phyloP scores from a whole-genome alignment of 2,888 invertebrate species.

The Koerneria pararmatus region DNA sequence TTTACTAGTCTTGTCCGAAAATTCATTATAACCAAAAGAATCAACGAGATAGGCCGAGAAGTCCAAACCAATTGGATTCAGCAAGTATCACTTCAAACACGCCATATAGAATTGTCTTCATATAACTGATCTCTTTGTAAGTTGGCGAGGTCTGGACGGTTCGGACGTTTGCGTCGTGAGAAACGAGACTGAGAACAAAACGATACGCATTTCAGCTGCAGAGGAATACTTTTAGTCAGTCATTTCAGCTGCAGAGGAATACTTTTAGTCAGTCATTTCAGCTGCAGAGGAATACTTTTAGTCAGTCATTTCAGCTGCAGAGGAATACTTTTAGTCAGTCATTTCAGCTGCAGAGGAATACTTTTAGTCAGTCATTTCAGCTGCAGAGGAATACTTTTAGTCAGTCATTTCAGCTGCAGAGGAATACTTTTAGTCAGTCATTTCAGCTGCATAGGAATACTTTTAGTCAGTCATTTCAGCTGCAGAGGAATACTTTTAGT shows the following conservation, averaged over 20 bases:
- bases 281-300: constrained; percentile 17
- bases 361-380: constrained; percentile 19
- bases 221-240: constrained; percentile 57
- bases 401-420: too few relatives aligned
- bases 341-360: too few relatives aligned
- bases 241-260: background rate
- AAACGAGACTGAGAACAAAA: background rate
- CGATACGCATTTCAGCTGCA: constrained; percentile 50
- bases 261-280: too few relatives aligned
- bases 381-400: constrained; percentile 17
- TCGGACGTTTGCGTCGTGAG: constrained; percentile 6
- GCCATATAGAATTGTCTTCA: too few relatives aligned
- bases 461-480: constrained; percentile 43
- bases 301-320: too few relatives aligned
- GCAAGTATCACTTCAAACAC: too few relatives aligned
- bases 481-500: constrained; percentile 34
- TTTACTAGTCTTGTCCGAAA: too few relatives aligned
- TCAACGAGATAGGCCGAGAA: too few relatives aligned
- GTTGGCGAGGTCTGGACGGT: constrained; percentile 13
- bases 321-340: constrained; percentile 17
- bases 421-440: constrained; percentile 15
- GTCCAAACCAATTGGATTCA: too few relatives aligned
- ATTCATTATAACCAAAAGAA: too few relatives aligned
- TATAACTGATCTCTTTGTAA: constrained; percentile 3
- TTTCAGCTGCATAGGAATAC: too few relatives aligned